These are phyloP conservation scores for Trematomus loennbergii DNA, from an alignment of 2,113 vertebrate genomes.

Conservation along the genomic window DNA sequence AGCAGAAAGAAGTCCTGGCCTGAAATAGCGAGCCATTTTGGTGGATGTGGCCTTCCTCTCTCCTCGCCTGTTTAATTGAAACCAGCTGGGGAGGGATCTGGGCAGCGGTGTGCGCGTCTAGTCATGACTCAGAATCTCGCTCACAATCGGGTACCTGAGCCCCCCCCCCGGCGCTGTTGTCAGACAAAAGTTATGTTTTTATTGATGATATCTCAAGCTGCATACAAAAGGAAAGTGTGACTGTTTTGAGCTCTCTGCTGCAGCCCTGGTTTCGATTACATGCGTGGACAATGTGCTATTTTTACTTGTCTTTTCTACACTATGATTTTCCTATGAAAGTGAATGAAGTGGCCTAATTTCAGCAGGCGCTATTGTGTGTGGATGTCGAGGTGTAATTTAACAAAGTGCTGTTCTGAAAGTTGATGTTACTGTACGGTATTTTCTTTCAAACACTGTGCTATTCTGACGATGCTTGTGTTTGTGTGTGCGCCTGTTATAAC, in stretches of 20 bases:
- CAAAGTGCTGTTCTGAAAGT: conserved; percentile 44
- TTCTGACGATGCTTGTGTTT: conserved; percentile 28
- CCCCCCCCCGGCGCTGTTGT: conserved; percentile 35
- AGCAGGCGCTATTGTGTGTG: conserved; percentile 45
- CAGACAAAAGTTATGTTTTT: conserved; percentile 45
- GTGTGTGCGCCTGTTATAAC: conserved; percentile 13
- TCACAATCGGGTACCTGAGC: conserved; percentile 48
- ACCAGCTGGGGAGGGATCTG: conserved; percentile 67
- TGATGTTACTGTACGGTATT: conserved; percentile 35
- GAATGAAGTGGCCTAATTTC: conserved; percentile 47
- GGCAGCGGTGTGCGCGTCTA: conserved; percentile 42
- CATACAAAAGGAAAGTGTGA: conserved; percentile 34
- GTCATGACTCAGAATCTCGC: conserved; percentile 54
- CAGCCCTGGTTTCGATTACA: conserved; percentile 61
- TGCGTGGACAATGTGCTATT: conserved; percentile 61
- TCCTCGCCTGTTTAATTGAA: conserved; percentile 67
- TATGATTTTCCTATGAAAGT: conserved; percentile 55
- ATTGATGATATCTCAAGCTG: conserved; percentile 30
- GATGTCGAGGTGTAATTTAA: conserved; percentile 63
- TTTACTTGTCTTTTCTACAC: conserved; percentile 35
- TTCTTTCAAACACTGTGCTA: conserved; percentile 45
- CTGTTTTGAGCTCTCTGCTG: conserved; percentile 22
- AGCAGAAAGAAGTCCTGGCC: conserved; percentile 59
- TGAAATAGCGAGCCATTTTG: conserved; percentile 46
- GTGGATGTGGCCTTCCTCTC: conserved; percentile 56